Evolutionary conservation across 1,140 invertebrate species (phyloP), one percentile per base, ranked within the genome.

Genomic region (Venustaconcha ellipsiformis): DNA sequence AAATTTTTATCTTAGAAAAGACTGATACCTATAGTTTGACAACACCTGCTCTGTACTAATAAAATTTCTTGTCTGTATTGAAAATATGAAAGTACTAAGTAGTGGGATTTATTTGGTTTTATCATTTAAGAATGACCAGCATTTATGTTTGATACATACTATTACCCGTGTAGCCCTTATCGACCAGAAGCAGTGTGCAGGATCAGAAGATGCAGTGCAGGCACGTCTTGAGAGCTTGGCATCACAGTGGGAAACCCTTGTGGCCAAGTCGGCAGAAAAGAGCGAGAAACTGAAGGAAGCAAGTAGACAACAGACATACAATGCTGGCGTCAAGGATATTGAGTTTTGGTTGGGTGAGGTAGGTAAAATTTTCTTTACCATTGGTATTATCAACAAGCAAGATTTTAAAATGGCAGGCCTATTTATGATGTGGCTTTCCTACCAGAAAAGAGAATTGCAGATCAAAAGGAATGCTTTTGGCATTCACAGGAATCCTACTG

Each of bases 331-430:
- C 57, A 99, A 99, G 90, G 99, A 99, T 92, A 94, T 99, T 78
- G 99, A 99, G 91, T 99, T 99, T 91, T 99, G 99, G 99, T 93
- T 99, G 55, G 98, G 97, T 79, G 98, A 99, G 93, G 96, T 99
- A 65, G 67, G 81, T 74, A n/a, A 23, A 8, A 48, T 48, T 48
- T 48, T 48, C 37, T 48, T 48, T 48, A 48, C 37, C 37, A 8
- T 48, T 48, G 37, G 37, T 48, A 6, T 48, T 8, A 6, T 48
- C 37, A 48, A 6, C 37, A 48, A 48, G 37, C 37, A 48, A 48
- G 37, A 11, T 11, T 6, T 48, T 48, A 48, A 48, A 8, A 8
- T 48, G 37, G 37, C 37, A 48, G 37, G 37, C 37, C 37, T 48
- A 6, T 48, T 48, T 48, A 48, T 48, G 11, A 48, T 0, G 0